Percentiles rank a stretch among this genome's conserved stretches.
Evolutionary conservation across 2,797 vertebrate species (phyloP).

Genomic region (Pteropus rufus): DNA sequence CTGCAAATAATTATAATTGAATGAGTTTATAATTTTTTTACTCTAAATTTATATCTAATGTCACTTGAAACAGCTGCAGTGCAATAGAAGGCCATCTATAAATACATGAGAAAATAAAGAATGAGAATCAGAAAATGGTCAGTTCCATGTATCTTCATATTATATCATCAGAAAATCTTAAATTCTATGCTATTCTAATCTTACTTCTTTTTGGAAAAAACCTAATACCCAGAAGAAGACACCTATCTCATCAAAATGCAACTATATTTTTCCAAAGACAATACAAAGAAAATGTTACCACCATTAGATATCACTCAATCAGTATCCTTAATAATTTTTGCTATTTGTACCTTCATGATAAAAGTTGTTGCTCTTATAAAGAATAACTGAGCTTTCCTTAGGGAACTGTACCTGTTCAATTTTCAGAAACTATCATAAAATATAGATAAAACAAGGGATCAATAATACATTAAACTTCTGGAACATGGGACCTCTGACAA

Average conservation of each 20-base stretch:
- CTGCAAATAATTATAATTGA: not conserved
- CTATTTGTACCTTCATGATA: not conserved
- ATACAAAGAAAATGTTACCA: not conserved
- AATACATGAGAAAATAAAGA: not conserved
- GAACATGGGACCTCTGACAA: not conserved
- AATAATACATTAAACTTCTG: not conserved
- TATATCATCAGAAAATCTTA: not conserved
- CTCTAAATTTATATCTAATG: not conserved
- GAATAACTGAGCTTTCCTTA: not conserved
- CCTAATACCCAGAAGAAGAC: not conserved
- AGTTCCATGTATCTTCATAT: not conserved
- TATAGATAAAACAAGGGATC: not conserved
- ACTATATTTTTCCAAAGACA: not conserved
- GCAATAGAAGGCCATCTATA: not conserved
- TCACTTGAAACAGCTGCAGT: not conserved
- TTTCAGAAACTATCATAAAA: constrained; percentile 32
- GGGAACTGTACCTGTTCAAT: not conserved
- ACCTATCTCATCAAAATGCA: not conserved
- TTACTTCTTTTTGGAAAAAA: constrained; percentile 23
- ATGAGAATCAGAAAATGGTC: not conserved
- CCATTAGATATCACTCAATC: not conserved
- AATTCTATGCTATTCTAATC: not conserved
- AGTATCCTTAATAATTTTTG: not conserved
- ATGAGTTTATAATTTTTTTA: not conserved
- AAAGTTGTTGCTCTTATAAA: not conserved